Conservation (phyloP, 53 echinoderm and acorn worm species). For the Actinopyga echinites region DNA sequence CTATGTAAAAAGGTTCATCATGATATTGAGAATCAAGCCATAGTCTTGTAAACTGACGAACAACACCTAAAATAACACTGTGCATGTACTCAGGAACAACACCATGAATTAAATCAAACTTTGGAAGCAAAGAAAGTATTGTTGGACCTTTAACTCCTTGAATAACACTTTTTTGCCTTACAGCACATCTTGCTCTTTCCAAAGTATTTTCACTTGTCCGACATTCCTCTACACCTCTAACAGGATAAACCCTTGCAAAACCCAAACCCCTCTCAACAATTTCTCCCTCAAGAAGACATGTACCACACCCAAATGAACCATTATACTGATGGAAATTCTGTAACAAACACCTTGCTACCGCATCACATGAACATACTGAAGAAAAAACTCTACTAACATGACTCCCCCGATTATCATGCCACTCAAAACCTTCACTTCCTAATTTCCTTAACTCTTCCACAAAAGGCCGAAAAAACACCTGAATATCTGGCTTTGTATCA, state of each 20-base stretch:
- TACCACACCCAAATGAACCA: conserved; percentile 57
- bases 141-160: conserved; percentile 46
- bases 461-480: conserved; percentile 47
- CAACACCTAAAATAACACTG: conserved; percentile 46
- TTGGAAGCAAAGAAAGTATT: conserved; percentile 16
- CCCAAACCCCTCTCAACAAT: conserved; percentile 44
- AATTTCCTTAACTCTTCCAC: conserved; percentile 43
- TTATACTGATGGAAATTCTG: conserved; percentile 60
- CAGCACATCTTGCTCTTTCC: neutral
- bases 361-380: conserved; percentile 50
- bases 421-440: conserved; percentile 30
- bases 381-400: conserved; percentile 14
- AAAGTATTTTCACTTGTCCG: conserved; percentile 1
- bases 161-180: neutral
- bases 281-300: conserved; percentile 53
- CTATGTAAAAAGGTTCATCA: neutral
- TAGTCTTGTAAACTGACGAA: conserved; percentile 27
- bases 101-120: conserved; percentile 19
- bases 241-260: conserved; percentile 32
- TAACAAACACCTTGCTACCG: conserved; percentile 43
- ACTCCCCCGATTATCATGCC: neutral
- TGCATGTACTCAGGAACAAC: conserved; percentile 53
- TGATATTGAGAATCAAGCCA: conserved; percentile 39
- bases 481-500: conserved; percentile 43
- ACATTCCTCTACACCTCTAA: conserved; percentile 10